Percentiles rank a stretch among this genome's conserved stretches.
phyloP scores from a whole-genome alignment of 2,888 invertebrate species.

The Spodoptera picta region DNA sequence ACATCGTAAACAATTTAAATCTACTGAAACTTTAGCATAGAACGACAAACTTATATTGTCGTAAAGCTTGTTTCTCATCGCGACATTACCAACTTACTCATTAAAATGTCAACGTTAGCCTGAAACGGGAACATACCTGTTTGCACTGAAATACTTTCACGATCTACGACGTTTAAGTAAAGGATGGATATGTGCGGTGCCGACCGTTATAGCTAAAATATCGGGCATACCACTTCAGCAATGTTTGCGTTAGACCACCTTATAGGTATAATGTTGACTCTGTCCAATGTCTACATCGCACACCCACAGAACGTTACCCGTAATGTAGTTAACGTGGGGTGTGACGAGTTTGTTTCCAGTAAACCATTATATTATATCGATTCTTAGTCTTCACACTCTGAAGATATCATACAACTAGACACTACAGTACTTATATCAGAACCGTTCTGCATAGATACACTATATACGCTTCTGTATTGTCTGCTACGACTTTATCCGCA shows the following conservation, averaged over 20 bases:
- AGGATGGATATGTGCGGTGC: slow-evolving; percentile 10
- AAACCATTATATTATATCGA: slow-evolving; percentile 11
- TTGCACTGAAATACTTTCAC: slow-evolving; percentile 24
- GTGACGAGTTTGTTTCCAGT: slow-evolving; percentile 35
- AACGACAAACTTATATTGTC: slow-evolving; percentile 27
- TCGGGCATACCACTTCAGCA: slow-evolving; percentile 33
- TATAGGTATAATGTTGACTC: slow-evolving; percentile 41
- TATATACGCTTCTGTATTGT: too few species aligned
- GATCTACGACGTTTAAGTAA: slow-evolving; percentile 11
- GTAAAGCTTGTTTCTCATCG: slow-evolving; percentile 40
- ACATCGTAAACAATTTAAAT: slow-evolving; percentile 20
- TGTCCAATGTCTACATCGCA: slow-evolving; percentile 49
- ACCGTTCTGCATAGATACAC: too few species aligned
- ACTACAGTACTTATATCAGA: too few species aligned
- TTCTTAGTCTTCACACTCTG: neutral
- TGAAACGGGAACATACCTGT: slow-evolving; percentile 20
- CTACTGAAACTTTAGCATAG: slow-evolving; percentile 14
- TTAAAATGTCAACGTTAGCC: slow-evolving; percentile 38
- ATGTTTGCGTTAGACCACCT: slow-evolving; percentile 48
- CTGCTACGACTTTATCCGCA: neutral
- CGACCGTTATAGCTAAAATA: slow-evolving; percentile 26
- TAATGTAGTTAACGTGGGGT: slow-evolving; percentile 40
- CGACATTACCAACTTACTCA: slow-evolving; percentile 31
- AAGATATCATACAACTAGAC: neutral
- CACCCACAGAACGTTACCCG: slow-evolving; percentile 32